Conservation (phyloP, 2,113 vertebrate species). For the Tragelaphus strepsiceros region DNA sequence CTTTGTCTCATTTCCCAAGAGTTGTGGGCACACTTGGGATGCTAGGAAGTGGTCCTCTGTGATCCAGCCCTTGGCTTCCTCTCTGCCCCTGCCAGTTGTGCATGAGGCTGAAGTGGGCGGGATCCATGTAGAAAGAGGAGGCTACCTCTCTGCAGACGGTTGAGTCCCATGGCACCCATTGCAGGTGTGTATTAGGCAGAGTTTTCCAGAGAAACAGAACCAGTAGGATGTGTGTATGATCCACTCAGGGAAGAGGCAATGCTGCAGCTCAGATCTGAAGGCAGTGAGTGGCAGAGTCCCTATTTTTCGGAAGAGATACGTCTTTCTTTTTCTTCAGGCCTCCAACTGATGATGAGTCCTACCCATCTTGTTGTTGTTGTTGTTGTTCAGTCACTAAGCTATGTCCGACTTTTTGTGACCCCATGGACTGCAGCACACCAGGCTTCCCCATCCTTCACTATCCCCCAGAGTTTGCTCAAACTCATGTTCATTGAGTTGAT, state of each 20-base stretch:
- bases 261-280: not conserved
- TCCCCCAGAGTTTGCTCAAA: not conserved
- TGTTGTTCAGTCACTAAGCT: not conserved
- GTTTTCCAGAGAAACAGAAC: not conserved
- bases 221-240: not conserved
- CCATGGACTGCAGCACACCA: not conserved
- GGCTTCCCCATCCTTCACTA: not conserved
- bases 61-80: not conserved
- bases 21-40: accelerated
- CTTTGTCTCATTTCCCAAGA: not conserved
- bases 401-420: not conserved
- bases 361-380: not conserved
- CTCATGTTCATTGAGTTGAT: not conserved
- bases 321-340: not conserved
- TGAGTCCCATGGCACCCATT: not conserved
- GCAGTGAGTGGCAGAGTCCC: not conserved
- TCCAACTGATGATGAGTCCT: not conserved
- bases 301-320: not conserved
- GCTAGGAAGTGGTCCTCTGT: not conserved
- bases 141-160: not conserved
- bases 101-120: accelerated
- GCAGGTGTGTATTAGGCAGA: too few species aligned
- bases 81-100: not conserved
- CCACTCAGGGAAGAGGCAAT: not conserved
- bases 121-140: not conserved